Evolutionary conservation across 2,797 vertebrate genomes (phyloP), one percentile per base, ranked within the genome.

Genomic region (Enteromius treurensis): DNA sequence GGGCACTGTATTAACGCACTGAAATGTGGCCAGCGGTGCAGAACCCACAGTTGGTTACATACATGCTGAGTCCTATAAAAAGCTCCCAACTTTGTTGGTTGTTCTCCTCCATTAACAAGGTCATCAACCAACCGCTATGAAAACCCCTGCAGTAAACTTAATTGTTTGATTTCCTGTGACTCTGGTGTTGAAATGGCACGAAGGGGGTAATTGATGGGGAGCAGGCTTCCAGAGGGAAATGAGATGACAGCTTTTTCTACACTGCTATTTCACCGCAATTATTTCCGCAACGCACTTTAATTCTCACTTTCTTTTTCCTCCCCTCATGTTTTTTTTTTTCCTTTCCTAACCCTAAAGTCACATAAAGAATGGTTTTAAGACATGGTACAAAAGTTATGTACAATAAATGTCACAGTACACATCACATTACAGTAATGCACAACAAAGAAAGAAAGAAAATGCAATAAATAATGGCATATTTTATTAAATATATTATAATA

Each of bases 71-170:
- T 70, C 55, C 77, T 71, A 67, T 77, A 81, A 83, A 87, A 87
- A 80, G 40, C 84, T 73, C 55, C 60, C 40, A 17, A 55, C 55
- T 79, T 82, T 84, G 82, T 86, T 71, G 40, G 69, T 86, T 62
- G 68, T 83, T 87, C 77, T 73, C 67, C 74, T 77, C 82, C 77
- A 83, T 88, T 86, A 87, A 80, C 79, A 70, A 81, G 84, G 77
- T 84, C 80, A 85, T 85, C 81, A 84, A 87, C 32, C 42, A 86
- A 87, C 84, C 79, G 14, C 85, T 77, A 86, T 55, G 82, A 80
- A 79, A 83, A 79, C 45, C 42, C 69, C 79, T 9, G 47, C 69
- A 86, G 68, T 73, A 86, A 79, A 83, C 51, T 34, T 76, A 76
- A 81, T 78, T 82, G 80, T 83, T 80, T 62, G 23, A 80, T 70